Base-by-base conservation (phyloP, 2,888 invertebrate species). In the Diarsia brunnea region DNA sequence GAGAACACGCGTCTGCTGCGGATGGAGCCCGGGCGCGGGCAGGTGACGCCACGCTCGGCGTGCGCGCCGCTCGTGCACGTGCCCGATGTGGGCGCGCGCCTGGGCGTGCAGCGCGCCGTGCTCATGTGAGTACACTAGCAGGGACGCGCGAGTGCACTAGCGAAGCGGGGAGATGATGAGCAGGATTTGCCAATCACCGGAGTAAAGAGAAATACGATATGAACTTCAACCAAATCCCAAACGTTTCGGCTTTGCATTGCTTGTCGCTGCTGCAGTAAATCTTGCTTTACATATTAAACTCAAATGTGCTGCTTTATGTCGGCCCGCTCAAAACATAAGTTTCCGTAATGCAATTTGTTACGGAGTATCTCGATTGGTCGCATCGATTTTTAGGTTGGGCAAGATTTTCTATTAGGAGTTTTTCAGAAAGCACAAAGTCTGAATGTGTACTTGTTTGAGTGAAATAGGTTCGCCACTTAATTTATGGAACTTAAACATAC, bases 21-120 rank as follows among this genome's bases (percentile, higher is more conserved):
- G 47, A 90, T 92, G 84, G 89, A 91, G 74, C 89, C 92, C 31
- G 75, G 82, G 10, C 77, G 78, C 0, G 91, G 91, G 1, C 71
- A 69, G n/a, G 65, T 90, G 12, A 49, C 82, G 51, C 86, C 92
- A 73, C 90, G 91, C 60, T 76, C 88, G 0, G 3, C 87, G 60
- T 69, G 78, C 74, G 14, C 76, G 19, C 71, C 90, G 73, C 87
- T 77, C 69, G 93, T 95, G 67, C 79, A 81, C 69, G 91, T 89
- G 79, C 91, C 92, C 3, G 90, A 92, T 86, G 93, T 78, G 8
- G 94, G 93, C n/a, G 69, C 55, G 11, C 19, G 7, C 4, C 84
- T 87, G 21, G 94, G 95, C 70, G 75, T 88, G 21, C 91, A 90
- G 24, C 90, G 94, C 4, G 92, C 93, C 12, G 95, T 94, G 47